phyloP scores from a whole-genome alignment of 2,113 vertebrate species.

The Petrocephalus microphthalmus region DNA sequence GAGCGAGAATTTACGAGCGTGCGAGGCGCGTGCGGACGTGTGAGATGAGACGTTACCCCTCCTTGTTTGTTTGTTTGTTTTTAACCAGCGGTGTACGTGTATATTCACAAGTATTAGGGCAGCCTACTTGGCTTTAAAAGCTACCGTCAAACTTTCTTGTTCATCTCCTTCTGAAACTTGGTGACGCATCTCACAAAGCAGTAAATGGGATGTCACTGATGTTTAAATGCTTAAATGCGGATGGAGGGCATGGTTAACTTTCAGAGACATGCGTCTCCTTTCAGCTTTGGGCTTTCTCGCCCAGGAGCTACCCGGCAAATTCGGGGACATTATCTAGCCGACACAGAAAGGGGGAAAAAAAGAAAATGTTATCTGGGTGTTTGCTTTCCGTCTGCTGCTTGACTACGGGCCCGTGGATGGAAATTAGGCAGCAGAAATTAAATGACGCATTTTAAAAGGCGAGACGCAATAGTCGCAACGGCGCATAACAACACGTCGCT shows the following conservation, averaged over 20 bases:
- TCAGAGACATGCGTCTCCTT: neutral
- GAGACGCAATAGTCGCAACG: constrained; percentile 59
- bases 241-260: neutral
- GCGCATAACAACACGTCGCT: constrained; percentile 53
- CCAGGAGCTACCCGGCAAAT: constrained; percentile 4
- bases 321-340: constrained; percentile 4
- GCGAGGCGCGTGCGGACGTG: neutral
- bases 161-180: constrained; percentile 26
- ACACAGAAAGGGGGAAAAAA: neutral
- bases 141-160: constrained; percentile 25
- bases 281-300: neutral
- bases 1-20: neutral
- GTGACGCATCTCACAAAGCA: constrained; percentile 28
- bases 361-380: neutral
- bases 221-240: neutral
- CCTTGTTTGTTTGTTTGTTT: neutral
- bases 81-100: neutral
- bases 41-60: neutral
- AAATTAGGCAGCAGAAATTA: constrained; percentile 42
- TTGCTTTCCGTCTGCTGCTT: constrained; percentile 39
- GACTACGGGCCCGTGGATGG: constrained; percentile 30
- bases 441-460: constrained; percentile 43
- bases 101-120: constrained; percentile 1
- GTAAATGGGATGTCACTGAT: constrained; percentile 4
- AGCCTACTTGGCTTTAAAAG: neutral